Evolutionary conservation across 2,888 invertebrate species (phyloP).

Genomic region (Melanophora roralis): DNA sequence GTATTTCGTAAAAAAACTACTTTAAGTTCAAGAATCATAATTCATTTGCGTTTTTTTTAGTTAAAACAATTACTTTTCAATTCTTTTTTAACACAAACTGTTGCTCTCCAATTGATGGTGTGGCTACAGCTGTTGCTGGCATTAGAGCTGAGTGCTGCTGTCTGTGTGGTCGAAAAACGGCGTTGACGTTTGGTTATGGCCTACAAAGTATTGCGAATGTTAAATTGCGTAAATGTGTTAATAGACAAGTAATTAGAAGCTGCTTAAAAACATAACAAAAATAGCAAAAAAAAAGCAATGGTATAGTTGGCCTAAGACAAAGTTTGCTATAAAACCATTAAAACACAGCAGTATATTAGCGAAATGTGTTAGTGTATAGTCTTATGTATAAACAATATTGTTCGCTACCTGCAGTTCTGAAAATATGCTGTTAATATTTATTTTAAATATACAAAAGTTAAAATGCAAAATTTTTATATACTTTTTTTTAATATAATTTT

Average conservation of each 20-base stretch:
- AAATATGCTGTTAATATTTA: no score
- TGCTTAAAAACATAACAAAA: conserved; percentile 39
- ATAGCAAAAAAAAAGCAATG: neutral
- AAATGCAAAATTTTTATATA: no score
- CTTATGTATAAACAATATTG: no score
- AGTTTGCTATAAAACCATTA: conserved; percentile 7
- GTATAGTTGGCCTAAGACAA: neutral
- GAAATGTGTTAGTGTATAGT: neutral
- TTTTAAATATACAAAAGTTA: no score
- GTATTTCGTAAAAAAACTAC: neutral
- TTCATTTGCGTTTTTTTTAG: conserved; percentile 4
- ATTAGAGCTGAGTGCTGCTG: neutral
- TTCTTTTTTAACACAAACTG: conserved; percentile 38
- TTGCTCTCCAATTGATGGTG: conserved; percentile 18
- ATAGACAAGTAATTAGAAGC: conserved; percentile 56
- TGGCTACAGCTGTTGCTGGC: conserved; percentile 5
- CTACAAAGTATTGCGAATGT: conserved; percentile 43
- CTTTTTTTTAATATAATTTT: no score
- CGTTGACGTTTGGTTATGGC: conserved; percentile 6
- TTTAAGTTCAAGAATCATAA: conserved; percentile 27
- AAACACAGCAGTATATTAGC: neutral
- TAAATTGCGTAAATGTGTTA: conserved; percentile 60
- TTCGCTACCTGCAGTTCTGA: no score
- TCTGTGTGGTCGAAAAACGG: neutral
- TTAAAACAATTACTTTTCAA: conserved; percentile 11